phyloP scores from a whole-genome alignment of 2,113 vertebrate genomes.

The Vidua macroura region DNA sequence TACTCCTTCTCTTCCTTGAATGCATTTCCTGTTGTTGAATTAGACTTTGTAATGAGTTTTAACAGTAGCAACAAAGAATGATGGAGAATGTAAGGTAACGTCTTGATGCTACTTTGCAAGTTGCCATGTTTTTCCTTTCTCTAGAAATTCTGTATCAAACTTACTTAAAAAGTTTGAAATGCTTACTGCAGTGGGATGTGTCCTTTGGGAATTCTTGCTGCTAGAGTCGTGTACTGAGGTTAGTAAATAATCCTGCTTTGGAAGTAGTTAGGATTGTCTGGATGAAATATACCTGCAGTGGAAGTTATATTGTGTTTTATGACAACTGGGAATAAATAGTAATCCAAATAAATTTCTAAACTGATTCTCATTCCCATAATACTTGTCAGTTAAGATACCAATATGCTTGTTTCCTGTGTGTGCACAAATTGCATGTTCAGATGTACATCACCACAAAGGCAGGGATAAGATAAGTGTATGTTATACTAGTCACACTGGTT shows the following conservation, averaged over 20 bases:
- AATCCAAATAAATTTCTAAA: neutral
- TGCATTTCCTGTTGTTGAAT: neutral
- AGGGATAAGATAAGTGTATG: neutral
- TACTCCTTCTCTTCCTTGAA: neutral
- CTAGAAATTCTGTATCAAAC: neutral
- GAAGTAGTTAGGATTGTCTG: neutral
- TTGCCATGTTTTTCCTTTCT: neutral
- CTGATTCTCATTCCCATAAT: neutral
- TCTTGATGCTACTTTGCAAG: neutral
- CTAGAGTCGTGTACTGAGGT: neutral
- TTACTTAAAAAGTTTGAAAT: neutral
- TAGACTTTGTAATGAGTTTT: neutral
- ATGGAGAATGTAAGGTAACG: neutral
- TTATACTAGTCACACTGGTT: neutral
- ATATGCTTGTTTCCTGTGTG: neutral
- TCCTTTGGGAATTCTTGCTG: neutral
- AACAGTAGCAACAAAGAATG: neutral
- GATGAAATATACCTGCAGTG: neutral
- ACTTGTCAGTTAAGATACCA: neutral
- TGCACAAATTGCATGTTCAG: rapidly evolving
- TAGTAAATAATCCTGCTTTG: neutral
- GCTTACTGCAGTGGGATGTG: neutral
- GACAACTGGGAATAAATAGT: neutral
- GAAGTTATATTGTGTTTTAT: neutral
- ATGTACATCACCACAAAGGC: neutral